These are phyloP conservation scores for Rapana venosa DNA, from an alignment of 2,888 invertebrate species.

Conservation along the genomic window DNA sequence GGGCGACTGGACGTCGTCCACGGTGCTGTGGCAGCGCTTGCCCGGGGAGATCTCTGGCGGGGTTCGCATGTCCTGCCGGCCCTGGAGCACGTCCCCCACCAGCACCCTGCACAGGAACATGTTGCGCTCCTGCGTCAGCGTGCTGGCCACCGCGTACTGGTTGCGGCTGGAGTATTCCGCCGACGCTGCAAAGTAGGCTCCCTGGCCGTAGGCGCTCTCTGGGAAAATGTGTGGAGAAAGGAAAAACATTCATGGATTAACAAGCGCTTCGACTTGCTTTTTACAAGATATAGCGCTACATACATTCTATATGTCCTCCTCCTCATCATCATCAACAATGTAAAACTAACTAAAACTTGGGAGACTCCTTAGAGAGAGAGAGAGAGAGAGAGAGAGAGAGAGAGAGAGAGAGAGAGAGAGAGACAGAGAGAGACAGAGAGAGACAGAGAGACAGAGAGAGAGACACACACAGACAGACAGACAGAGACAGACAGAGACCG, in stretches of 20 bases:
- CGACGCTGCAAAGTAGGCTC: constrained; percentile 35
- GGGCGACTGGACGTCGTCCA: constrained; percentile 21
- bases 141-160: constrained; percentile 27
- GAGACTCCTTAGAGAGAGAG: too few relatives aligned
- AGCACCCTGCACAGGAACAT: constrained; percentile 42
- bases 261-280: too few relatives aligned
- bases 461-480: too few relatives aligned
- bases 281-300: too few relatives aligned
- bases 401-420: too few relatives aligned
- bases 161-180: constrained; percentile 36
- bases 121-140: neutral
- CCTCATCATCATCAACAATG: too few relatives aligned
- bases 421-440: too few relatives aligned
- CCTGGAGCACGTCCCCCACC: constrained; percentile 20
- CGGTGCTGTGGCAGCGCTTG: constrained; percentile 27
- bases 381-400: too few relatives aligned
- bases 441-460: too few relatives aligned
- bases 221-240: neutral
- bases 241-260: neutral
- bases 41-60: constrained; percentile 12
- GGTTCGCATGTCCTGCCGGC: constrained; percentile 20
- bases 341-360: too few relatives aligned
- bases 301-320: too few relatives aligned
- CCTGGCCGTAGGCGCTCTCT: constrained; percentile 37
- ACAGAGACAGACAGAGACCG: too few relatives aligned